These are phyloP conservation scores for Serripes groenlandicus DNA, from an alignment of 2,888 invertebrate species.

Conservation along the genomic window DNA sequence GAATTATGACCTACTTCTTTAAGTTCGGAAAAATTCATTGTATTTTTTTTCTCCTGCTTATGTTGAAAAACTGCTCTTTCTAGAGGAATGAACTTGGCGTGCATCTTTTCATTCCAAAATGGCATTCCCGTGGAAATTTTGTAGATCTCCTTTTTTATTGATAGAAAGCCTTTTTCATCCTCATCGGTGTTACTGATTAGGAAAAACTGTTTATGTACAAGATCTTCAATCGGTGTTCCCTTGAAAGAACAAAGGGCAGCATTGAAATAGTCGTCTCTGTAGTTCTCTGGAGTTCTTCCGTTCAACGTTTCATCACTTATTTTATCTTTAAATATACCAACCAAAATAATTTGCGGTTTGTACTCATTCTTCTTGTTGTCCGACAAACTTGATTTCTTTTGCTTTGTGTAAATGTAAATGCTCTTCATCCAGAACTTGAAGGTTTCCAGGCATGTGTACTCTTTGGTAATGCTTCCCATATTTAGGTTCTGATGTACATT, in stretches of 20 bases:
- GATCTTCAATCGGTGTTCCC: not conserved
- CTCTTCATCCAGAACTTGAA: constrained; percentile 7
- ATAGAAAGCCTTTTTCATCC: constrained; percentile 30
- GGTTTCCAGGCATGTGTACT: not conserved
- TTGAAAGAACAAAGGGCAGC: not conserved
- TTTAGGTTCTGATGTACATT: not conserved
- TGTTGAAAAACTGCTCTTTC: constrained; percentile 34
- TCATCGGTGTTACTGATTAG: not conserved
- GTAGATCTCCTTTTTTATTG: constrained; percentile 32
- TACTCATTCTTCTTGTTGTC: not conserved
- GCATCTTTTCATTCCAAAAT: constrained; percentile 47
- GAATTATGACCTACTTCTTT: constrained; percentile 19
- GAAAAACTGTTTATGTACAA: not conserved
- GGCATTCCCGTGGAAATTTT: constrained; percentile 27
- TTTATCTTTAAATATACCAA: not conserved
- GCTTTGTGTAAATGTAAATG: not conserved
- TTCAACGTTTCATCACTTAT: not conserved
- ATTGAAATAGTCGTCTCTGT: constrained; percentile 2
- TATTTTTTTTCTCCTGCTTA: constrained; percentile 31
- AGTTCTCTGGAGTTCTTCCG: not conserved
- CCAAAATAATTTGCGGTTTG: not conserved
- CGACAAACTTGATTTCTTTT: too few species aligned
- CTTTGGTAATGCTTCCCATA: not conserved
- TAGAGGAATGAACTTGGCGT: constrained; percentile 50
- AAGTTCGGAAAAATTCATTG: constrained; percentile 30